Evolutionary conservation across 2,888 invertebrate species (phyloP).

Genomic region (Aleiodes leptofemur): DNA sequence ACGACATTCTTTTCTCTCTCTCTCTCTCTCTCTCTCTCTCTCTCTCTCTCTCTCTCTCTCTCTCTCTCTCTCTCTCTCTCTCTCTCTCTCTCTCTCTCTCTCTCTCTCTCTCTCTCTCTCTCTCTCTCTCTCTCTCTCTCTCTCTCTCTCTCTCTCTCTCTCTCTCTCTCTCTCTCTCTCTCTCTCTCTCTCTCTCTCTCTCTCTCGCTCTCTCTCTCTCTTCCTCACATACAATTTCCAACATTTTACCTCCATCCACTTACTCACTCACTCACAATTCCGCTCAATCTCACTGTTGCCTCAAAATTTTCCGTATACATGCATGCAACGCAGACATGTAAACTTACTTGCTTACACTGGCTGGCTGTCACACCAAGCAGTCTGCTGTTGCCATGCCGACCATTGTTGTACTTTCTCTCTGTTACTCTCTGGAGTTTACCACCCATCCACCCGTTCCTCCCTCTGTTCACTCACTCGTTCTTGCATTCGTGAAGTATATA

Average conservation of each 20-base stretch:
- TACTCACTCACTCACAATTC: constrained; percentile 46
- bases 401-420: constrained; percentile 64
- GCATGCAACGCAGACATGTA: constrained; percentile 33
- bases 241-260: constrained; percentile 29
- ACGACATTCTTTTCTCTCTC: constrained; percentile 40
- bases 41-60: constrained; percentile 50
- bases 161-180: constrained; percentile 50
- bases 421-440: constrained; percentile 41
- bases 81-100: constrained; percentile 49
- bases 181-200: constrained; percentile 50
- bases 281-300: constrained; percentile 41
- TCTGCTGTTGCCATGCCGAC: constrained; percentile 72
- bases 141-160: constrained; percentile 49
- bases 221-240: constrained; percentile 40
- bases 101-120: constrained; percentile 49
- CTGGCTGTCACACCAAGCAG: constrained; percentile 53
- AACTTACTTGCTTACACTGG: constrained; percentile 26
- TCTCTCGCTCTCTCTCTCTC: constrained; percentile 46
- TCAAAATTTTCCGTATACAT: constrained; percentile 36
- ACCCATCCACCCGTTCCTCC: constrained; percentile 47
- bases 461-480: constrained; percentile 45
- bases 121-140: constrained; percentile 48
- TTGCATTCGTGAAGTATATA: constrained; percentile 4
- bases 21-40: constrained; percentile 49
- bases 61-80: constrained; percentile 50